These are phyloP conservation scores for Apodemus speciosus DNA, from an alignment of 2,113 vertebrate genomes.

Conservation along the genomic window DNA sequence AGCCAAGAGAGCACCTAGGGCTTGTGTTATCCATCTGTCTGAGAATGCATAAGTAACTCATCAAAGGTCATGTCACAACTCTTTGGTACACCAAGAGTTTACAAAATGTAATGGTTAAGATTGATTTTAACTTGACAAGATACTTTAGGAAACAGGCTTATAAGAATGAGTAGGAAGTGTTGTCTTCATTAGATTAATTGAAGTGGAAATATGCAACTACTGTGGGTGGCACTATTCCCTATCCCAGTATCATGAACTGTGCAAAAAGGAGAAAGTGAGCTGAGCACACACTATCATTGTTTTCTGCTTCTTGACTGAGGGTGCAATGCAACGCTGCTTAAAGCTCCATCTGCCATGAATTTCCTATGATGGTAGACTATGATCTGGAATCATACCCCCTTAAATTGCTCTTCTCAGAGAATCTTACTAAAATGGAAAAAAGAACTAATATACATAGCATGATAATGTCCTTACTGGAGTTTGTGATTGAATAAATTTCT, in stretches of 20 bases:
- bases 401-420: neutral
- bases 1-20: neutral
- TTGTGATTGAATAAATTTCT: neutral
- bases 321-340: too few relatives aligned
- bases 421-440: neutral
- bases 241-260: neutral
- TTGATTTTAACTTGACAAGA: neutral
- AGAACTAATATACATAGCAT: neutral
- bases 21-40: neutral
- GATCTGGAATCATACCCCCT: neutral
- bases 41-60: neutral
- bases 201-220: neutral
- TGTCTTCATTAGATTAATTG: neutral
- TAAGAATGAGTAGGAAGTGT: neutral
- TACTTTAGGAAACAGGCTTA: too few relatives aligned
- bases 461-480: neutral
- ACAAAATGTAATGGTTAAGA: neutral
- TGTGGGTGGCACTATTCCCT: neutral
- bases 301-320: neutral
- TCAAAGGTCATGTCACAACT: accelerated
- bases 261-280: neutral
- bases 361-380: neutral
- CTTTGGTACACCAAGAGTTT: neutral
- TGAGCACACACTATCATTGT: neutral
- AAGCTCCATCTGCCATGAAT: too few relatives aligned